A percentile compares a stretch with the other conserved stretches of the same genome.
Conservation (phyloP, 1,140 invertebrate genomes). For the Diachasma alloeum region DNA sequence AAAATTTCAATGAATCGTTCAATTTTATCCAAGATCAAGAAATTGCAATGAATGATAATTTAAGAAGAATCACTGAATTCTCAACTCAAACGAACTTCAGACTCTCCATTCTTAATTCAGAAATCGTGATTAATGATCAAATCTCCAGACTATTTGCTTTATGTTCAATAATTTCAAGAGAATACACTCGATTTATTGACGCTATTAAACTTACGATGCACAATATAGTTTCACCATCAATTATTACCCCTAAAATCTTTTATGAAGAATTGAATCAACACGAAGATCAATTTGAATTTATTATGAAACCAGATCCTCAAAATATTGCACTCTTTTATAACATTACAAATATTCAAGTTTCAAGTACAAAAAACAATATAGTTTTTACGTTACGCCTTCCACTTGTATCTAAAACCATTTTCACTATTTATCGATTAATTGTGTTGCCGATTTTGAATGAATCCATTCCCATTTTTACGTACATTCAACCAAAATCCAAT, state of each 20-base stretch:
- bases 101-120: too few species aligned
- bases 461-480: background rate
- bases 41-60: slow-evolving; percentile 28
- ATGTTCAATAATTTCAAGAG: slow-evolving; percentile 36
- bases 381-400: background rate
- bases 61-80: slow-evolving; percentile 34
- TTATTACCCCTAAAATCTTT: slow-evolving; percentile 41
- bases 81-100: too few species aligned
- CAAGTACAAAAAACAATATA: background rate
- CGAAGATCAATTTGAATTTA: slow-evolving; percentile 29
- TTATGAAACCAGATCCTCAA: background rate
- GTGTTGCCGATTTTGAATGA: background rate
- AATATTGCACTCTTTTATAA: background rate
- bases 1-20: slow-evolving; percentile 30
- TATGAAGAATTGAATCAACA: slow-evolving; percentile 40
- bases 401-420: background rate
- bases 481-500: background rate
- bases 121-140: background rate
- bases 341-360: background rate
- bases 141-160: slow-evolving; percentile 27
- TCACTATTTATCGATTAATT: background rate
- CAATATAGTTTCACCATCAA: slow-evolving; percentile 42
- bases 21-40: slow-evolving; percentile 33
- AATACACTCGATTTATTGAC: slow-evolving; percentile 39
- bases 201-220: slow-evolving; percentile 47